These are phyloP conservation scores for Brachyhypopomus gauderio DNA, from an alignment of 2,113 vertebrate species.

Conservation along the genomic window DNA sequence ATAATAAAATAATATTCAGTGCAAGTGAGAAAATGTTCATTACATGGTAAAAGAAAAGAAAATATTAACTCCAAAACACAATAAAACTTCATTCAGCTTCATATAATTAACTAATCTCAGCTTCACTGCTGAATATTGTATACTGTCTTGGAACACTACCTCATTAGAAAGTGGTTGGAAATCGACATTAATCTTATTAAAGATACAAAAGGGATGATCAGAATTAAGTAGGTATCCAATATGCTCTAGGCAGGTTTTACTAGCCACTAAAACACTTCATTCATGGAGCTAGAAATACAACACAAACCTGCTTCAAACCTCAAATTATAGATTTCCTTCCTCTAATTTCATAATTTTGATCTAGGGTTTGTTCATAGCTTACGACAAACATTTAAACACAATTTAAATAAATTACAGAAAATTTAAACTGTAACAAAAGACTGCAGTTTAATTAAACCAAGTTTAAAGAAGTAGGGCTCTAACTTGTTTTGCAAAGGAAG, in stretches of 20 bases:
- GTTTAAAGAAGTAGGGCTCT: not conserved
- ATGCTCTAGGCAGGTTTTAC: not conserved
- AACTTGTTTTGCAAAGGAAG: not conserved
- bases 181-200: not conserved
- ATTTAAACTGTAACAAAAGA: no score
- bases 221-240: not conserved
- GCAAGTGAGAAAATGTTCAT: conserved; percentile 7
- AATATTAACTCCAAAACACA: not conserved
- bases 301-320: not conserved
- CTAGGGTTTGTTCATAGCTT: not conserved
- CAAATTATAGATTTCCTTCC: not conserved
- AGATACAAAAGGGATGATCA: not conserved
- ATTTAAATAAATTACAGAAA: no score
- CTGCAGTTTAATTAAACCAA: not conserved
- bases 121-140: not conserved
- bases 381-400: no score
- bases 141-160: not conserved
- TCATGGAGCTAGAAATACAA: not conserved
- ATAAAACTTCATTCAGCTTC: not conserved
- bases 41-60: not conserved
- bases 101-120: not conserved
- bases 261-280: not conserved
- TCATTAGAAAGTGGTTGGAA: not conserved
- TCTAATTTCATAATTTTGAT: not conserved
- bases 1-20: not conserved